Evolutionary conservation across 1,140 invertebrate species (phyloP).

Genomic region (fruit fly (Drosophila melanogaster)): Release_6_plus_ISO1_MT NT_033779.5:18077001-18077500

Average conservation of each 20-base stretch:
- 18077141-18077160: constrained; percentile 62
- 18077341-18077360: constrained; percentile 4
- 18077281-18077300: not conserved
- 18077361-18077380: constrained; percentile 24
- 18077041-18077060: constrained; percentile 35
- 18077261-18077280: constrained; percentile 48
- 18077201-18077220: constrained; percentile 77
- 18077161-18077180: constrained; percentile 43
- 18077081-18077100: constrained; percentile 43
- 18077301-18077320: constrained; percentile 5
- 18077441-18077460: constrained; percentile 83
- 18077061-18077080: constrained; percentile 29
- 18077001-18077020: not conserved
- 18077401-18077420: constrained; percentile 80
- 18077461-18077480: constrained; percentile 79
- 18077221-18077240: constrained; percentile 78
- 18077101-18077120: constrained; percentile 11
- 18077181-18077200: constrained; percentile 33
- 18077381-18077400: constrained; percentile 74
- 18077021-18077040: constrained; percentile 61
- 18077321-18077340: constrained; percentile 14
- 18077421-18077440: constrained; percentile 80
- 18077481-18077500: constrained; percentile 72
- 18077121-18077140: constrained; percentile 46
- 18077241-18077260: constrained; percentile 79